Conservation (phyloP, 1,140 invertebrate species). For the Archegozetes longisetosus region DNA sequence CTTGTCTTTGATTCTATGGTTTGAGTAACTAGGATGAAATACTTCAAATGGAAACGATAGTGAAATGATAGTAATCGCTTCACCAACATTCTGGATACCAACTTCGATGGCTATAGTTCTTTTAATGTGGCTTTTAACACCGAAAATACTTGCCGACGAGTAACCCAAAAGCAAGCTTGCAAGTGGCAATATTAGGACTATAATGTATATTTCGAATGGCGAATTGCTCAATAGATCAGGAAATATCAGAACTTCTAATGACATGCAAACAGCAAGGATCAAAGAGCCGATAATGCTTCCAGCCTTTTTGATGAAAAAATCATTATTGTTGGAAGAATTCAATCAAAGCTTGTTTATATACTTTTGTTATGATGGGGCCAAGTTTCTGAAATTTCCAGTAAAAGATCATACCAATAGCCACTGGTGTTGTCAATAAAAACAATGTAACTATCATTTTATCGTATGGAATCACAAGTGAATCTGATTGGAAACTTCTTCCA, state of each 20-base stretch:
- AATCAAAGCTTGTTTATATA: too few species aligned
- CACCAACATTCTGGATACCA: conserved; percentile 32
- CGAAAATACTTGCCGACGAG: conserved; percentile 24
- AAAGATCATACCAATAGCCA: conserved; percentile 27
- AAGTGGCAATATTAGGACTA: conserved; percentile 26
- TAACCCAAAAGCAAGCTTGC: conserved; percentile 30
- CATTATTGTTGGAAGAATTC: not conserved
- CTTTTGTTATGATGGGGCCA: conserved; percentile 24
- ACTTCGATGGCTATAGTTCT: conserved; percentile 32
- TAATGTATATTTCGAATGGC: conserved; percentile 27
- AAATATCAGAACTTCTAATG: conserved; percentile 24
- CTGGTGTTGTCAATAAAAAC: conserved; percentile 25
- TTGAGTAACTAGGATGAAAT: too few species aligned
- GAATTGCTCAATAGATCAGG: conserved; percentile 26
- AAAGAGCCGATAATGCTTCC: conserved; percentile 20
- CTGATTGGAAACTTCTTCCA: conserved; percentile 25
- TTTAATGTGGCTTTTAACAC: conserved; percentile 22
- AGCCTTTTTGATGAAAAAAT: conserved; percentile 13
- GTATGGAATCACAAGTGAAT: conserved; percentile 27
- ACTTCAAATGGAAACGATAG: conserved; percentile 24
- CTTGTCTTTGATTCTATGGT: too few species aligned
- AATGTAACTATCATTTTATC: conserved; percentile 27
- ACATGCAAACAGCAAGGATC: conserved; percentile 23
- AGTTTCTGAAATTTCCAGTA: conserved; percentile 25
- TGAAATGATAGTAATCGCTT: conserved; percentile 24